Conservation (phyloP, 2,113 vertebrate genomes). For the Megaceryle torquata region DNA sequence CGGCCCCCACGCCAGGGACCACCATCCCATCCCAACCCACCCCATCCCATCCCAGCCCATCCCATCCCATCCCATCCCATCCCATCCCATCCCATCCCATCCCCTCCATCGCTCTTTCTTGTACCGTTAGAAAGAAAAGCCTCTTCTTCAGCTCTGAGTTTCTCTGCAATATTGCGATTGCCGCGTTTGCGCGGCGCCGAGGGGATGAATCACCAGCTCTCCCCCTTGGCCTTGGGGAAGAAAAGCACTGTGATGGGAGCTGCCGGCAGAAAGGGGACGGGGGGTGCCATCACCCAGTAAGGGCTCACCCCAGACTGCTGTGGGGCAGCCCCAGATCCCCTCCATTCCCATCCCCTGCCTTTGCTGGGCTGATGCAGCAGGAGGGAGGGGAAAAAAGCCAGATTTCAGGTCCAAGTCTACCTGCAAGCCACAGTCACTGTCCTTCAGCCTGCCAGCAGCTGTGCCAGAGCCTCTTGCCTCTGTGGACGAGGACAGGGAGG, state of each 20-base stretch:
- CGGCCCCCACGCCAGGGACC: too few species aligned
- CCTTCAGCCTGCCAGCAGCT: background rate
- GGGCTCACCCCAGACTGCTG: background rate
- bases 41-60: too few species aligned
- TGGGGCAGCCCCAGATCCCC: background rate
- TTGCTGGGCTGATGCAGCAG: background rate
- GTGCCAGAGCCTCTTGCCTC: background rate
- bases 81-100: background rate
- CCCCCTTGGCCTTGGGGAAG: background rate
- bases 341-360: background rate
- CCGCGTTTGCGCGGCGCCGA: accelerated
- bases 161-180: background rate
- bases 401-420: background rate
- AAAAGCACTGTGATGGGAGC: accelerated
- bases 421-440: accelerated
- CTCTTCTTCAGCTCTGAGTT: background rate
- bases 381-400: background rate
- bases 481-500: accelerated
- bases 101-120: background rate
- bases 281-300: background rate
- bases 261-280: accelerated
- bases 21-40: too few species aligned
- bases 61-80: too few species aligned
- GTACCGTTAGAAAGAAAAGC: background rate
- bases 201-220: background rate